A percentile compares a stretch with the other conserved stretches of the same genome.
Conservation (phyloP, 2,888 invertebrate species). For the Drosophila setosimentum region DNA sequence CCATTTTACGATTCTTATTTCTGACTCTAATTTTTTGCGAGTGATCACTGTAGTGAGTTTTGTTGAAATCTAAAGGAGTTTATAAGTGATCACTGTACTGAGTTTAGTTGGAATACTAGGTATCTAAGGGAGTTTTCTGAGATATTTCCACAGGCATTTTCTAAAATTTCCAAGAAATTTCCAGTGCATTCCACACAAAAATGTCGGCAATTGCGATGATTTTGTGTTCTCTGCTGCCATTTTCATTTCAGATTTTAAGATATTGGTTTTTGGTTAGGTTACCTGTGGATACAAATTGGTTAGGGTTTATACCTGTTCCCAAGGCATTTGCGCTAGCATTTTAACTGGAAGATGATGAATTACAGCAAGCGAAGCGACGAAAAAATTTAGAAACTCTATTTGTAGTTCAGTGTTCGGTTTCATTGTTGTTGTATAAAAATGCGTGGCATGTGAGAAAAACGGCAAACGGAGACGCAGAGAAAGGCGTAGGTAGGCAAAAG, state of each 20-base stretch:
- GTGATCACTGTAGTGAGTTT: not conserved
- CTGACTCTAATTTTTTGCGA: not conserved
- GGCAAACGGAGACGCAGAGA: slow-evolving; percentile 36
- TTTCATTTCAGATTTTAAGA: slow-evolving; percentile 3
- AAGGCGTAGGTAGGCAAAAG: slow-evolving; percentile 57
- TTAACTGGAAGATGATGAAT: slow-evolving; percentile 69
- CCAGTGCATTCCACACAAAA: slow-evolving; percentile 11
- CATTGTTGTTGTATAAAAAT: slow-evolving; percentile 46
- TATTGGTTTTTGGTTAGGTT: slow-evolving; percentile 18
- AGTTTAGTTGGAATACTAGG: not conserved
- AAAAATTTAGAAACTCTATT: slow-evolving; percentile 32
- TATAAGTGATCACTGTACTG: not conserved
- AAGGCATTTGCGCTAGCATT: slow-evolving; percentile 48
- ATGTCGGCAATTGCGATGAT: slow-evolving; percentile 10
- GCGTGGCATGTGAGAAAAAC: slow-evolving; percentile 77
- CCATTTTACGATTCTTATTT: not conserved
- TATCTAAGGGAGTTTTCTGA: not conserved
- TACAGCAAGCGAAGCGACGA: slow-evolving; percentile 59
- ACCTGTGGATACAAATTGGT: slow-evolving; percentile 65
- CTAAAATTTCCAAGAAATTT: slow-evolving; percentile 7
- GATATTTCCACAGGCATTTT: not conserved
- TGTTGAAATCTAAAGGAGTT: not conserved
- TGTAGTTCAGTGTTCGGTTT: slow-evolving; percentile 39
- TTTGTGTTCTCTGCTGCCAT: slow-evolving; percentile 15
- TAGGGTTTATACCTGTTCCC: slow-evolving; percentile 63